Percentiles rank a stretch among this genome's conserved stretches.
phyloP scores from a whole-genome alignment of 2,888 invertebrate genomes.

The Priocnemis perturbator region DNA sequence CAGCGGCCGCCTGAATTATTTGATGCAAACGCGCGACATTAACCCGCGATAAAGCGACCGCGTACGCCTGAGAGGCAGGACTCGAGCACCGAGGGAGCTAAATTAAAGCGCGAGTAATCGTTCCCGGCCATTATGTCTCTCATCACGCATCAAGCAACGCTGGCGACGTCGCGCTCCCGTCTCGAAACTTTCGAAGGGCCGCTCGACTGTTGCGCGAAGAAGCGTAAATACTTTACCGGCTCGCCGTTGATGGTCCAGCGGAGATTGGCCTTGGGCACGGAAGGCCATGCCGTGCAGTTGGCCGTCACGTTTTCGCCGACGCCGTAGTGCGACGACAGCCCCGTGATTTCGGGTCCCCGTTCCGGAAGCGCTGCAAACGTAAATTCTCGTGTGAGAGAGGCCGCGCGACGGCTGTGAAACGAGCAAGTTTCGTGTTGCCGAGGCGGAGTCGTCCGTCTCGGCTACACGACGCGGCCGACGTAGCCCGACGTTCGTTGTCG shows the following conservation, averaged over 20 bases:
- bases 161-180: too few relatives aligned
- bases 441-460: conserved; percentile 5
- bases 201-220: neutral
- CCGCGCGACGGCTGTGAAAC: neutral
- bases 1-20: too few relatives aligned
- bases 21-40: too few relatives aligned
- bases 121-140: too few relatives aligned
- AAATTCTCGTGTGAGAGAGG: conserved; percentile 30
- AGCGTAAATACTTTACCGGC: conserved; percentile 66
- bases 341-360: conserved; percentile 74
- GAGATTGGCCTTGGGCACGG: conserved; percentile 75
- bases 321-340: conserved; percentile 74
- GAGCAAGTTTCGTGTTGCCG: neutral
- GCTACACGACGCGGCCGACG: neutral
- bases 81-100: too few relatives aligned
- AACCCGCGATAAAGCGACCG: too few relatives aligned
- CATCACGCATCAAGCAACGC: too few relatives aligned
- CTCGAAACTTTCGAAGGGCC: too few relatives aligned
- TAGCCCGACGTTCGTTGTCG: neutral
- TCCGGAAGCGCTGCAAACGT: conserved; percentile 73
- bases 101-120: too few relatives aligned
- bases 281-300: conserved; percentile 76
- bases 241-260: conserved; percentile 76
- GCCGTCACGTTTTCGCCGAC: conserved; percentile 76
- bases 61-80: too few relatives aligned